Conservation (phyloP, 1,140 invertebrate genomes). For the Ceratina calcarata region DNA sequence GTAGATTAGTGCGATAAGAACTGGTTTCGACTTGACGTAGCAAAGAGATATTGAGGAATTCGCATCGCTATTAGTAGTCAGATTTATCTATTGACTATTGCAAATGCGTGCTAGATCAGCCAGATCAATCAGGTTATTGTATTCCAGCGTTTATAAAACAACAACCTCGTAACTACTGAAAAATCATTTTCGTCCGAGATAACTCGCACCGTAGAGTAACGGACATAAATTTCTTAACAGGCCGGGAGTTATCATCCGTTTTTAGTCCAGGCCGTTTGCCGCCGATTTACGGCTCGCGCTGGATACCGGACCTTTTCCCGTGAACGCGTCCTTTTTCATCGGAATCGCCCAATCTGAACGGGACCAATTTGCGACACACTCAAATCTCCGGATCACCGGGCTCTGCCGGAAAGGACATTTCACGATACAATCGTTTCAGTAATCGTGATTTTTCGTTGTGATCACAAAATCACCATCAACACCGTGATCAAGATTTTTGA, state of each 20-base stretch:
- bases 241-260: slow-evolving; percentile 15
- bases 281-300: slow-evolving; percentile 19
- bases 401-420: neutral
- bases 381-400: neutral
- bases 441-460: too few relatives aligned
- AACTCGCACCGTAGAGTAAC: neutral
- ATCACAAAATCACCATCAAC: too few relatives aligned
- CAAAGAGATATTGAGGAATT: too few relatives aligned
- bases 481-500: too few relatives aligned
- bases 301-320: slow-evolving; percentile 6
- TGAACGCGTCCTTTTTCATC: slow-evolving; percentile 11
- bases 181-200: slow-evolving; percentile 1
- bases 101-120: too few relatives aligned
- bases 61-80: too few relatives aligned
- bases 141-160: neutral
- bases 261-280: slow-evolving; percentile 14
- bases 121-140: neutral
- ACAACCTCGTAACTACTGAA: slow-evolving; percentile 2
- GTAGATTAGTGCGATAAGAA: too few relatives aligned
- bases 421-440: neutral
- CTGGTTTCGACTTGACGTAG: too few relatives aligned
- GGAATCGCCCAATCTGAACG: slow-evolving; percentile 1
- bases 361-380: slow-evolving; percentile 6
- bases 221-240: slow-evolving; percentile 27
- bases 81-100: too few relatives aligned